Percentiles rank a stretch among this genome's conserved stretches.
Conservation (phyloP, 2,113 vertebrate species). For the Castor canadensis region DNA sequence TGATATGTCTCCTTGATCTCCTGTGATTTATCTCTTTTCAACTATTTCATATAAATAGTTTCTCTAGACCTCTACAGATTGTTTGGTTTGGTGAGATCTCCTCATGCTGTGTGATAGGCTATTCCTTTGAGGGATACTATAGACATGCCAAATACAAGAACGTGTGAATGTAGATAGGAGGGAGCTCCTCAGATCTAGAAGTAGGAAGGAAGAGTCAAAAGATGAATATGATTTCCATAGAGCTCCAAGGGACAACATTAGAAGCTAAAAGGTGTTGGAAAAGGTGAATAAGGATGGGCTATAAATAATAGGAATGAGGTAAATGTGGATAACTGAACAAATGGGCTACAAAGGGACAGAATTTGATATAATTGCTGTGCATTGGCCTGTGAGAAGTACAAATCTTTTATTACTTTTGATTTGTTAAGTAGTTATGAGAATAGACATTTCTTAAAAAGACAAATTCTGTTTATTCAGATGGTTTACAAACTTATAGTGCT, state of each 20-base stretch:
- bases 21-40: not conserved
- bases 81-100: not conserved
- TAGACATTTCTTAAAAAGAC: constrained; percentile 49
- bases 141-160: not conserved
- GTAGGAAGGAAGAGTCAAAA: not conserved
- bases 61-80: not conserved
- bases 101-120: not conserved
- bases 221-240: not conserved
- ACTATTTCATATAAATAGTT: not conserved
- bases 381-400: not conserved
- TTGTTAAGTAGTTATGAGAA: constrained; percentile 47
- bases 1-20: not conserved
- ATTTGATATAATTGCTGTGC: not conserved
- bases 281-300: not conserved
- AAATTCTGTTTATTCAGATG: constrained; percentile 39
- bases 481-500: not conserved
- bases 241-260: not conserved
- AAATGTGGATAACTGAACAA: not conserved
- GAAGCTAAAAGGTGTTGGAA: not conserved
- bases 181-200: not conserved
- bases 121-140: not conserved
- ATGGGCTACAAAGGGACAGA: not conserved
- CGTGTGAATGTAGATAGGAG: not conserved
- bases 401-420: constrained; percentile 30
- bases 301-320: not conserved